phyloP scores from a whole-genome alignment of 1,140 invertebrate genomes.

The Limonius californicus region DNA sequence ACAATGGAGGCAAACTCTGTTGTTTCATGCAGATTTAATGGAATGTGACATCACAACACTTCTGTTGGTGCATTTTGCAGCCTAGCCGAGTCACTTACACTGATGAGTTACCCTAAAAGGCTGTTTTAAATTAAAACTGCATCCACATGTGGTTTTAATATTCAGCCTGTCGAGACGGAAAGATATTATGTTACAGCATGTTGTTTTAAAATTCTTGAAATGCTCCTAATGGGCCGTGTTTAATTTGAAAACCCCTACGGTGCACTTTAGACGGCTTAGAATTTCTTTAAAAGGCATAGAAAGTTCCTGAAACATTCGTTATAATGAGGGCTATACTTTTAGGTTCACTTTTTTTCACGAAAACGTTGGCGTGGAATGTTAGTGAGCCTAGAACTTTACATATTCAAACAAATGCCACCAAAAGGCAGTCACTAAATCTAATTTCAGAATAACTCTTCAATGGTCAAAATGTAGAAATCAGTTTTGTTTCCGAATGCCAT shows the following conservation, averaged over 20 bases:
- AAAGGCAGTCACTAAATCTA: no score
- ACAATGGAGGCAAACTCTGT: background rate
- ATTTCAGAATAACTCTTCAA: no score
- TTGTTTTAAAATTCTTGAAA: slow-evolving; percentile 17
- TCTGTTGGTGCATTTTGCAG: slow-evolving; percentile 3
- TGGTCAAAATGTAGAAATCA: no score
- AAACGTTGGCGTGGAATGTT: no score
- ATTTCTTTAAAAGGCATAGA: no score
- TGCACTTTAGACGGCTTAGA: no score
- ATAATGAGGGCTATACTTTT: no score
- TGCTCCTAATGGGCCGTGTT: slow-evolving; percentile 7
- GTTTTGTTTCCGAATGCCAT: no score
- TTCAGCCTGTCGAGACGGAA: slow-evolving; percentile 6
- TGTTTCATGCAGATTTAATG: background rate
- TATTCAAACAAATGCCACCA: no score
- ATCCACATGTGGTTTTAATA: slow-evolving; percentile 19
- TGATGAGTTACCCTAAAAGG: slow-evolving; percentile 16
- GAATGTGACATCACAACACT: slow-evolving; percentile 6
- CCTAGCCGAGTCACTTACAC: background rate
- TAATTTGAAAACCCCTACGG: background rate
- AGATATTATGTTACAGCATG: slow-evolving; percentile 13
- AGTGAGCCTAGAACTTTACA: no score
- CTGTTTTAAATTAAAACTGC: slow-evolving; percentile 14
- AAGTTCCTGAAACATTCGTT: no score
- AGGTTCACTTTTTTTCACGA: no score